Evolutionary conservation across 2,113 vertebrate species (phyloP).

Genomic region (Bombycilla garrulus): DNA sequence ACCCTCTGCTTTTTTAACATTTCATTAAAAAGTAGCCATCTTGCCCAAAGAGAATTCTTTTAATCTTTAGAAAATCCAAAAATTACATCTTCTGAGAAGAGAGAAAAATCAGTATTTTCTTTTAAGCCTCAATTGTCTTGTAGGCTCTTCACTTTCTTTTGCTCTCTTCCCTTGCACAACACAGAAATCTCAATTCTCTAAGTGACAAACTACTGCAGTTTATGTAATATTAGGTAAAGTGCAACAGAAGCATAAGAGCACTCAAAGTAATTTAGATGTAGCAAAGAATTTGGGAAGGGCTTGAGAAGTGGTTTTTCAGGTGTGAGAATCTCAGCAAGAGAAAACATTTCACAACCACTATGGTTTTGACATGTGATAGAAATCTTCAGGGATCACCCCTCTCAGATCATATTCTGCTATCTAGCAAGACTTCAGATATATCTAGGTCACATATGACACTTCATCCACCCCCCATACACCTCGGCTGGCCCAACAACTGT

Average conservation of each 20-base stretch:
- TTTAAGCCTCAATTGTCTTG: rapidly evolving
- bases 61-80: not conserved
- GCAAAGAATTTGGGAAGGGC: not conserved
- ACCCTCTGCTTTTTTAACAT: not conserved
- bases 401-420: not conserved
- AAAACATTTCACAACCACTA: not conserved
- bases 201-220: not conserved
- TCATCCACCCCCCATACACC: not conserved
- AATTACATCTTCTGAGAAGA: not conserved
- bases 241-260: not conserved
- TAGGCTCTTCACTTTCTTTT: not conserved
- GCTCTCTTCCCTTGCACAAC: not conserved
- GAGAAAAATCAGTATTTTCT: not conserved
- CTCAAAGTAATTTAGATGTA: not conserved
- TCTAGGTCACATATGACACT: not conserved
- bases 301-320: not conserved
- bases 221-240: not conserved
- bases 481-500: not conserved
- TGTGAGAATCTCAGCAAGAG: not conserved
- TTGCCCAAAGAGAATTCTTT: not conserved
- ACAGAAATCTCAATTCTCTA: not conserved
- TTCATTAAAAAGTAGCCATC: not conserved
- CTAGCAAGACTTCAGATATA: not conserved
- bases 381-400: not conserved
- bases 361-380: not conserved